phyloP scores from a whole-genome alignment of 30 jellyfish, hydroid and myxozoan species.

The Morbakka virulenta region DNA sequence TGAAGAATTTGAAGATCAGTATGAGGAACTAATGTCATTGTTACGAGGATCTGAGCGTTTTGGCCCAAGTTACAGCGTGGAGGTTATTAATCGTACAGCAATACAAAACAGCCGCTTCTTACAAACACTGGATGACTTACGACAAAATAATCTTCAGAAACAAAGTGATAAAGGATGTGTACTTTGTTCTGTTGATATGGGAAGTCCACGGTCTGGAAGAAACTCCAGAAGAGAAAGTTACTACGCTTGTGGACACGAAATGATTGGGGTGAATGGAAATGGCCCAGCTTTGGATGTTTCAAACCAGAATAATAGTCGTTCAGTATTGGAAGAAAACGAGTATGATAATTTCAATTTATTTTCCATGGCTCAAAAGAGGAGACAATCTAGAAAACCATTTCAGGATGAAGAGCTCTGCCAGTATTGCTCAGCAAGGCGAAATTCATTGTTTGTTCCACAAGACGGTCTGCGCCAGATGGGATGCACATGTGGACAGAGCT shows the following conservation, averaged over 20 bases:
- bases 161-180: background rate
- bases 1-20: background rate
- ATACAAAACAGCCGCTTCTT: background rate
- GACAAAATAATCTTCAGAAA: background rate
- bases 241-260: background rate
- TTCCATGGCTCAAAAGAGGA: background rate
- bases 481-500: background rate
- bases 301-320: background rate
- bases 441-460: background rate
- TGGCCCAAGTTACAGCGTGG: background rate
- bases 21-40: background rate
- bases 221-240: background rate
- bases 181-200: background rate
- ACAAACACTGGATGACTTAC: background rate
- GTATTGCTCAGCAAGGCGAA: background rate
- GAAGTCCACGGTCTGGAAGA: background rate
- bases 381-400: background rate
- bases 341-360: background rate
- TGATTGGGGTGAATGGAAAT: background rate
- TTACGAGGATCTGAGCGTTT: background rate
- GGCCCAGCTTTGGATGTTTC: background rate
- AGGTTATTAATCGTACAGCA: background rate
- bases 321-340: background rate
- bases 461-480: background rate
- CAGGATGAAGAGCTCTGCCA: background rate